Evolutionary conservation across 1,140 invertebrate genomes (phyloP), one percentile per base, ranked within the genome.

Genomic region (Drosophila ogumai): DNA sequence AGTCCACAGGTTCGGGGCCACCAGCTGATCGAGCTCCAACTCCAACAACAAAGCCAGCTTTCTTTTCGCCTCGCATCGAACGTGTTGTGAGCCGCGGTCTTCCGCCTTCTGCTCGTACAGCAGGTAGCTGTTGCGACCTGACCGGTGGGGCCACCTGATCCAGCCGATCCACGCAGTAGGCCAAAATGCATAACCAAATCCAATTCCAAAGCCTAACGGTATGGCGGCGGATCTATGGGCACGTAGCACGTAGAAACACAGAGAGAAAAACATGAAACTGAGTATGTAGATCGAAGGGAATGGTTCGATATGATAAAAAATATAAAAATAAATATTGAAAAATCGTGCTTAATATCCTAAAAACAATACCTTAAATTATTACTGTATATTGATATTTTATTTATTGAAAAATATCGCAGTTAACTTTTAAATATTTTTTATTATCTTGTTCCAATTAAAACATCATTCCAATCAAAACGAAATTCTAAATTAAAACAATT

Each of bases 11-110:
- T 25, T 34, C 34, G 52, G 68, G 40, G 28, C 36, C 75, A 40
- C 38, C 49, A 59, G 59, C 60, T 63, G 75, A 52, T 54, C 76
- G 61, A 57, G 40, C 52, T 22, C 19, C 52, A 12, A 50, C 40
- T 17, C 1, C 32, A 40, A 32, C 28, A 17, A 36, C 57, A 57
- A 71, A n/a, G 36, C 55, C 56, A 61, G 84, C 84, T 88, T 88
- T 88, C 84, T 88, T 78, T 88, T 88, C 72, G 56, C 25, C 9
- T 17, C 49, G 31, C 58, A 57, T 81, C 80, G 54, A 88, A 90
- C 85, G 49, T 71, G 85, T 78, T 78, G 38, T 32, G 46, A 22
- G 31, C 6, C 5, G 13, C 36, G 36, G 28, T 28, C 32, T 56
- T 55, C 52, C 52, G 54, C 54, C 22, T 56, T 25, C 22, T 5